Base-by-base conservation (phyloP, 92 coral and sea anemone species). In the Muricea muricata region DNA sequence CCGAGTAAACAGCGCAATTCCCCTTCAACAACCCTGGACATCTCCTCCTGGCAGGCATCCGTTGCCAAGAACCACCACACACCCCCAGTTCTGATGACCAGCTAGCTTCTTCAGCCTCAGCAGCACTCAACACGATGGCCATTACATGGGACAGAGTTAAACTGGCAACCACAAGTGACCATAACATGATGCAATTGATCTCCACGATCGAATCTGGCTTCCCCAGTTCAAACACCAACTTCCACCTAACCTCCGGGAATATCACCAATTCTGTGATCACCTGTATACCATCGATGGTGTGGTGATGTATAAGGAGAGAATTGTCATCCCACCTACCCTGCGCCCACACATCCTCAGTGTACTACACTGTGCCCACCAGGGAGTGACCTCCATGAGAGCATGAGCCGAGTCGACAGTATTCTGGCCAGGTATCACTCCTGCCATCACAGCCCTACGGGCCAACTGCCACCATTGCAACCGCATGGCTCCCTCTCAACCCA, bases 201-300 rank as follows among this genome's bases (percentile, higher is more conserved):
- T 1, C 73, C 57, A 81, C 85, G 40, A 81, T 85, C 10, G 86
- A 91, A 32, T 13, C 56, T 2, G 90, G 90, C 46, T 81, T 82
- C 87, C 92, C 92, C 2, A 74, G n/a, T 70, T 40, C 42, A n/a
- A 66, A 0, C 87, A 80, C 9, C 76, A 90, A 57, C 75, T 87
- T 1, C 91, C 91, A 42, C 78, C 75, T 1, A 20, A 83, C 21
- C 82, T 91, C 8, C 90, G 52, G 14, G 92, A 72, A 20, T 89
- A 86, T 78, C 37, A 75, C 35, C 82, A 77, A 20, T 88, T 91
- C 79, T 57, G 78, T 7, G 67, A 91, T 12, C 92, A 91, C 87
- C 80, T 89, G 0, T 65, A 85, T 86, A 85, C 88, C 0, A 71
- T 84, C 0, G 87, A 90, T 31, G 88, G 90, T 5, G 84, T 75